Percentiles rank a stretch among this genome's conserved stretches.
Conservation (phyloP, 23 tunicate genomes). For the Diplosoma virens region DNA sequence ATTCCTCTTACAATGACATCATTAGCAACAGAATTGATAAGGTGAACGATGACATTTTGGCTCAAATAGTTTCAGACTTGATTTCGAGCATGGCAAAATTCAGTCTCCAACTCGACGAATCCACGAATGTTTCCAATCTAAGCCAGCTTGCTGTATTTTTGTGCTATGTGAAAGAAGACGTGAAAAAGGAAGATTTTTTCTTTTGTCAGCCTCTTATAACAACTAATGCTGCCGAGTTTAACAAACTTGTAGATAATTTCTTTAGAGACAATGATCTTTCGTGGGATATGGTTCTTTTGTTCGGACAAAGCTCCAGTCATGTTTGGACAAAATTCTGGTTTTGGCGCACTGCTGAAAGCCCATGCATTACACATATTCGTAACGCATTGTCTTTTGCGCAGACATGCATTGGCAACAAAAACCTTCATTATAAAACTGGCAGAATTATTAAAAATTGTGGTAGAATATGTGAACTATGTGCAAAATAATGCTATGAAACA, state of each 20-base stretch:
- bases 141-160: too few species aligned
- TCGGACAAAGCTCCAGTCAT: constrained; percentile 37
- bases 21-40: too few species aligned
- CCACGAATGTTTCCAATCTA: too few species aligned
- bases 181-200: too few species aligned
- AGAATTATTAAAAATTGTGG: constrained; percentile 24
- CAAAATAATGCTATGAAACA: constrained; percentile 21
- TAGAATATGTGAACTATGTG: constrained; percentile 29
- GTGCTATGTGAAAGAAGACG: too few species aligned
- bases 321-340: constrained; percentile 32
- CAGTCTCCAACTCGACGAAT: too few species aligned
- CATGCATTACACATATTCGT: constrained; percentile 32
- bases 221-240: too few species aligned
- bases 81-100: too few species aligned
- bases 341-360: constrained; percentile 48
- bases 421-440: constrained; percentile 57
- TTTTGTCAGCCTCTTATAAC: too few species aligned
- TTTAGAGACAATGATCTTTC: constrained; percentile 49
- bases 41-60: too few species aligned
- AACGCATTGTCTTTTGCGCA: constrained; percentile 8
- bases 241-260: constrained; percentile 45
- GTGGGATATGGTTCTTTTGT: constrained; percentile 37
- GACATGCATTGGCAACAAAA: constrained; percentile 41
- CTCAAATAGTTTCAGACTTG: too few species aligned
- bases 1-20: too few species aligned